Evolutionary conservation across 92 coral and sea anemone genomes (phyloP).

Genomic region (Blastomussa wellsi): DNA sequence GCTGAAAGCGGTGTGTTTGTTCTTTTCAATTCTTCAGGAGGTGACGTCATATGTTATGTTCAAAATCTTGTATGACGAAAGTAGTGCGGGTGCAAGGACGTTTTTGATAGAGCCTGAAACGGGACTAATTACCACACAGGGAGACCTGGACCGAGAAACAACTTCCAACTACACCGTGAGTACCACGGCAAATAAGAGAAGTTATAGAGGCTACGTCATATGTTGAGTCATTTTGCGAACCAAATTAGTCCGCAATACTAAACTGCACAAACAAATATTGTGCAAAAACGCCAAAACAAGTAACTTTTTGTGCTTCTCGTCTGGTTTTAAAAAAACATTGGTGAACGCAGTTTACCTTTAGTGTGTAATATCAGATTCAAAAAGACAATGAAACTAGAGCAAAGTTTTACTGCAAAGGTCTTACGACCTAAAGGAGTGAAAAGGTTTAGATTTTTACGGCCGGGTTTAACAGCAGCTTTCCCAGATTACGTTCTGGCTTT

Average conservation of each 20-base stretch:
- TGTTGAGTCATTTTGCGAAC: too few relatives aligned
- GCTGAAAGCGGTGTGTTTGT: background rate
- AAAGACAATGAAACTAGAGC: too few relatives aligned
- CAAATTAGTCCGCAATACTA: too few relatives aligned
- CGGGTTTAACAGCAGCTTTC: too few relatives aligned
- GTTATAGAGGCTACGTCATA: too few relatives aligned
- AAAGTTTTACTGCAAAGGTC: too few relatives aligned
- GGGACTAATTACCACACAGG: slow-evolving; percentile 71
- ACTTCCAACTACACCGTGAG: slow-evolving; percentile 80
- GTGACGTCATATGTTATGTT: slow-evolving; percentile 40
- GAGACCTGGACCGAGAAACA: slow-evolving; percentile 77
- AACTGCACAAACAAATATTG: too few relatives aligned
- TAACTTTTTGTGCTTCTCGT: background rate
- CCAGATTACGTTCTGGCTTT: too few relatives aligned
- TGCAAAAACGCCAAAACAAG: background rate
- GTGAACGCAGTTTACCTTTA: background rate
- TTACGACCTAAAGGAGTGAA: too few relatives aligned
- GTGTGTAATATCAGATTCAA: too few relatives aligned
- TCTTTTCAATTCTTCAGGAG: background rate
- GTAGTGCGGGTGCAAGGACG: slow-evolving; percentile 61
- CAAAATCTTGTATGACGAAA: slow-evolving; percentile 61
- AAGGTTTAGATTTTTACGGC: too few relatives aligned
- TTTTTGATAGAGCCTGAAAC: slow-evolving; percentile 83
- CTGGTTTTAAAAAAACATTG: background rate
- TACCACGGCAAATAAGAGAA: background rate